Conservation (phyloP, 2,797 vertebrate species). For the Buceros bicornis region DNA sequence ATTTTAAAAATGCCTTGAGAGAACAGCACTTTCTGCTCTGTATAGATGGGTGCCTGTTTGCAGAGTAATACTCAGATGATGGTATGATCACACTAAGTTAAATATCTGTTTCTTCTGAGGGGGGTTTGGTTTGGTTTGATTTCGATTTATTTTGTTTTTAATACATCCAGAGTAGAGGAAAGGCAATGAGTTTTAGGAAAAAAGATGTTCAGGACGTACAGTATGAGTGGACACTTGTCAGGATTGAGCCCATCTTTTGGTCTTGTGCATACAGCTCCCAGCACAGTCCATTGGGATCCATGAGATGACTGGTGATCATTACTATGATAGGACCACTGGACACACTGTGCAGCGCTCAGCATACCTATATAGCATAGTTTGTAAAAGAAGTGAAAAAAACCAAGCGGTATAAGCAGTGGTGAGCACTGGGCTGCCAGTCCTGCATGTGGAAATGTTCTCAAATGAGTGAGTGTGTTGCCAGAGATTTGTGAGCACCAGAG, state of each 20-base stretch:
- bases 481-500: background rate
- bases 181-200: background rate
- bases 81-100: background rate
- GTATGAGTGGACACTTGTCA: background rate
- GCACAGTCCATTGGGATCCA: background rate
- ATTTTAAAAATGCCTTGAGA: background rate
- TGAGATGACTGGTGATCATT: rapidly evolving
- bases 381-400: background rate
- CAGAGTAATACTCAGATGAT: background rate
- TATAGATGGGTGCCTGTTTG: background rate
- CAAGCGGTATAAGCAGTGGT: background rate
- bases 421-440: background rate
- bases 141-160: background rate
- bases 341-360: background rate
- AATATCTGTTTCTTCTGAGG: background rate
- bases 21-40: background rate
- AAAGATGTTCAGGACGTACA: background rate
- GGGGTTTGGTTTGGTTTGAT: background rate
- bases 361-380: too few relatives aligned
- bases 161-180: background rate
- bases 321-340: background rate
- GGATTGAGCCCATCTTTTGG: background rate
- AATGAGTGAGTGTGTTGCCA: background rate
- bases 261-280: background rate
- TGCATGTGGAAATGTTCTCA: background rate